phyloP scores from a whole-genome alignment of 1,140 invertebrate species.

The Hyles euphorbiae region DNA sequence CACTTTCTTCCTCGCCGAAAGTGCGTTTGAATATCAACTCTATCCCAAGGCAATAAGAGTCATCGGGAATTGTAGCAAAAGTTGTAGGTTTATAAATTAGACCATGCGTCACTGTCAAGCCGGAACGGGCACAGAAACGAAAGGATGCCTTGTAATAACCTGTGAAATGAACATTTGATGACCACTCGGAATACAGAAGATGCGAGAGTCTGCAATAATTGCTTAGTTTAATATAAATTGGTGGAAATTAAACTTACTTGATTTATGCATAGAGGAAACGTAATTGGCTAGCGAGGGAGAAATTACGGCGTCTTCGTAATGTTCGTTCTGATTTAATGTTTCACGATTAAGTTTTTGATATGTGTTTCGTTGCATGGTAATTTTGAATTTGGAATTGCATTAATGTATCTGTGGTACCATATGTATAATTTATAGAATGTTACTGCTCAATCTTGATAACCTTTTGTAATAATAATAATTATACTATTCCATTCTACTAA shows the following conservation, averaged over 20 bases:
- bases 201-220: slow-evolving; percentile 29
- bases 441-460: too few relatives aligned
- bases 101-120: slow-evolving; percentile 61
- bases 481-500: too few relatives aligned
- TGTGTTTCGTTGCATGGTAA: too few relatives aligned
- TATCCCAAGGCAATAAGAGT: slow-evolving; percentile 26
- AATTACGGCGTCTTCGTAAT: too few relatives aligned
- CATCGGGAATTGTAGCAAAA: slow-evolving; percentile 22
- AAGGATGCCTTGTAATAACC: slow-evolving; percentile 58
- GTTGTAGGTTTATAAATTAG: slow-evolving; percentile 54
- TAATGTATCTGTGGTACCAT: too few relatives aligned
- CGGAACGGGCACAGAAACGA: slow-evolving; percentile 35
- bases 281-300: too few relatives aligned
- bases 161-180: slow-evolving; percentile 66
- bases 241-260: slow-evolving; percentile 25
- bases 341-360: too few relatives aligned
- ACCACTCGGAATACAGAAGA: slow-evolving; percentile 40
- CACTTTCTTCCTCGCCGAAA: slow-evolving; percentile 30
- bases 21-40: slow-evolving; percentile 29
- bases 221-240: slow-evolving; percentile 24
- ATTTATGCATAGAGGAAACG: slow-evolving; percentile 7
- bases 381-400: too few relatives aligned
- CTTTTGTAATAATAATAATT: too few relatives aligned
- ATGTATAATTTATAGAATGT: too few relatives aligned
- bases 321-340: too few relatives aligned